These are phyloP conservation scores for Sinodicranocentrus sp. DNA, from an alignment of 2,888 invertebrate species.

Conservation along the genomic window DNA sequence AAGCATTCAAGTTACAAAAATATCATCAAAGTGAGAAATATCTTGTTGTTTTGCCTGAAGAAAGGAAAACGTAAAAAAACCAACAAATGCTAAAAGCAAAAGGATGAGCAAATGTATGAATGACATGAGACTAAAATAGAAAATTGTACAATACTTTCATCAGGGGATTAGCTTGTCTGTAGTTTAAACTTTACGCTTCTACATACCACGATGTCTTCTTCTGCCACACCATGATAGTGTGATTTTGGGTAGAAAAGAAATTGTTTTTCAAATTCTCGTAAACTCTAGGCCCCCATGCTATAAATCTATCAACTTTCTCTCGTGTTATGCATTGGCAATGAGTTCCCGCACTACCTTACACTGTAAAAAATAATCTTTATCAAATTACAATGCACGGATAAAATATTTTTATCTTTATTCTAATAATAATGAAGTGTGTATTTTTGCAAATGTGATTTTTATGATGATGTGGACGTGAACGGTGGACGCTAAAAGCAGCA, in stretches of 20 bases:
- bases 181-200: background rate
- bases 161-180: slow-evolving; percentile 1
- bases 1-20: background rate
- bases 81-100: background rate
- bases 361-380: background rate
- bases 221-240: slow-evolving; percentile 38
- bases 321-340: slow-evolving; percentile 11
- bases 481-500: too few relatives aligned
- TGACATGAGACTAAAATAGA: slow-evolving; percentile 10
- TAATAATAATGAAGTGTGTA: too few relatives aligned
- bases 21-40: slow-evolving; percentile 1
- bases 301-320: slow-evolving; percentile 33
- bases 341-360: background rate
- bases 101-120: background rate
- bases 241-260: slow-evolving; percentile 52
- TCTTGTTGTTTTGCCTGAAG: background rate
- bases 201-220: background rate
- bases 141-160: slow-evolving; percentile 4
- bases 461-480: too few relatives aligned
- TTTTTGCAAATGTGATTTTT: too few relatives aligned
- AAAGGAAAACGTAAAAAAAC: background rate
- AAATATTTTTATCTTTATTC: background rate
- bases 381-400: background rate
- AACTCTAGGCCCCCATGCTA: slow-evolving; percentile 12
- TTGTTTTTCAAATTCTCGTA: slow-evolving; percentile 33